Evolutionary conservation across 2,797 vertebrate genomes (phyloP).

Genomic region (Linurgus olivaceus): DNA sequence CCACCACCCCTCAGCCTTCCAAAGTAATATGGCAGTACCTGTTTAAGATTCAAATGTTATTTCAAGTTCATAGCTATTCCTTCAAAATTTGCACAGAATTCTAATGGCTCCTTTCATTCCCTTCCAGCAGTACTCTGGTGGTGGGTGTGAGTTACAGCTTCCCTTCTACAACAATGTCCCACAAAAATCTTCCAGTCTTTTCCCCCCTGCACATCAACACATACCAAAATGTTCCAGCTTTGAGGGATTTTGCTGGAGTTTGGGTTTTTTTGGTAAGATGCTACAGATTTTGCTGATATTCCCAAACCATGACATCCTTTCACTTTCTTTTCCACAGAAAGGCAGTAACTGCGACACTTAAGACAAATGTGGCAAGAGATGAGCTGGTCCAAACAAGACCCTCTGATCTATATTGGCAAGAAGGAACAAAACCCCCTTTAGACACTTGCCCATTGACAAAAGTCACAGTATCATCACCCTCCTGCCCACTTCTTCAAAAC

Average conservation of each 20-base stretch:
- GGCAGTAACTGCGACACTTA: not conserved
- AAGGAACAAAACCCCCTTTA: not conserved
- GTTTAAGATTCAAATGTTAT: not conserved
- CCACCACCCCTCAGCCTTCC: not conserved
- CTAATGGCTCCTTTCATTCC: conserved; percentile 1
- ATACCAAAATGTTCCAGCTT: not conserved
- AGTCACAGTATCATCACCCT: not conserved
- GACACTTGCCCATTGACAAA: not conserved
- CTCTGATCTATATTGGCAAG: not conserved
- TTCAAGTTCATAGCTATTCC: not conserved
- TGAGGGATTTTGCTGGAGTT: not conserved
- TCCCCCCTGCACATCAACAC: not conserved
- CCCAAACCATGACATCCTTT: not conserved
- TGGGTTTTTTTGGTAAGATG: rapidly evolving
- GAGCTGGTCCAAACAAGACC: not conserved
- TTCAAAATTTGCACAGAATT: not conserved
- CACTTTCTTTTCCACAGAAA: not conserved
- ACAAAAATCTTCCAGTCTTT: not conserved
- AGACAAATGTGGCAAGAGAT: not conserved
- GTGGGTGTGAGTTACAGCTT: not conserved
- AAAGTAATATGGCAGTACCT: not conserved
- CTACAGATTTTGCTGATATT: not conserved
- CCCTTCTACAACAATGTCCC: not conserved
- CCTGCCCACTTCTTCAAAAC: not conserved
- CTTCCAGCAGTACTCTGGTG: not conserved